These are phyloP conservation scores for Marasmarcha lunaedactyla DNA, from an alignment of 2,888 invertebrate species.

Conservation along the genomic window DNA sequence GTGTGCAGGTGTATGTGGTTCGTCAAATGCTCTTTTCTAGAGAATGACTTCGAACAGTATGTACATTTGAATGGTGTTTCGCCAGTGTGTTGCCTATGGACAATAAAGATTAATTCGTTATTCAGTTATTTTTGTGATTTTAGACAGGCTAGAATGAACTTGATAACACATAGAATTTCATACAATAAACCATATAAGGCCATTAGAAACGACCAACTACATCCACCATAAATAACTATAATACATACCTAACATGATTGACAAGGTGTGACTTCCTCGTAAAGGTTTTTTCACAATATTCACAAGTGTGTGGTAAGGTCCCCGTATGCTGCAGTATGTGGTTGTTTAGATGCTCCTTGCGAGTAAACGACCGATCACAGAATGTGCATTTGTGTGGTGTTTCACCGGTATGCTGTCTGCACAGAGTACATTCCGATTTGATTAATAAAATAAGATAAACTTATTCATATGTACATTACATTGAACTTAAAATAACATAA, in stretches of 20 bases:
- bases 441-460: background rate
- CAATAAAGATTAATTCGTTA: too few relatives aligned
- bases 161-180: too few relatives aligned
- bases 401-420: constrained; percentile 84
- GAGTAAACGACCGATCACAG: constrained; percentile 70
- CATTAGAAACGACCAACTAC: too few relatives aligned
- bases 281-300: constrained; percentile 78
- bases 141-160: too few relatives aligned
- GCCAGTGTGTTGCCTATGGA: constrained; percentile 75
- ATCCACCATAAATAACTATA: too few relatives aligned
- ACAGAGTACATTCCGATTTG: constrained; percentile 9
- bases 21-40: constrained; percentile 88
- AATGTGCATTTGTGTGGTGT: constrained; percentile 82
- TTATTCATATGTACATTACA: background rate
- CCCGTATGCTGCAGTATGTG: constrained; percentile 82
- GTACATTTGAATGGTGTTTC: constrained; percentile 84
- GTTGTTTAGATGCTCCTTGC: constrained; percentile 90
- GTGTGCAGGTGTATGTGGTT: constrained; percentile 85
- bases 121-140: too few relatives aligned
- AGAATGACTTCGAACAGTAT: constrained; percentile 73
- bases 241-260: constrained; percentile 67
- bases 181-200: too few relatives aligned
- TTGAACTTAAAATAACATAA: background rate
- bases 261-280: constrained; percentile 79
- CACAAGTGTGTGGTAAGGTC: constrained; percentile 77